phyloP scores from a whole-genome alignment of 2,113 vertebrate species.

The Xyliphius kryptos region DNA sequence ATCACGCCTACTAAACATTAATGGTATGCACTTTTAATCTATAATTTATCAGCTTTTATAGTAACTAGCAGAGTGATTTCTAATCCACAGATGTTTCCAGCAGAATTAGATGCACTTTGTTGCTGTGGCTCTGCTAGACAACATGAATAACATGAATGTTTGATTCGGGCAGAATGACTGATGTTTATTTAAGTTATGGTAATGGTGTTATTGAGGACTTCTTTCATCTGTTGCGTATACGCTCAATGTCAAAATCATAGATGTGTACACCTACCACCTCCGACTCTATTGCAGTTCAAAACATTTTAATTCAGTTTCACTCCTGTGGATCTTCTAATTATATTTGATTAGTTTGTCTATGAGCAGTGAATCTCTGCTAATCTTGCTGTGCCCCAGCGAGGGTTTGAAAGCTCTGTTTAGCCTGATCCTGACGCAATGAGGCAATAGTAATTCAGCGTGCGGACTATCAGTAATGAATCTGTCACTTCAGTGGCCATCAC shows the following conservation, averaged over 20 bases:
- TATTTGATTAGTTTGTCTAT: slow-evolving; percentile 33
- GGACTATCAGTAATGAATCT: slow-evolving; percentile 22
- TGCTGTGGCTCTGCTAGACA: background rate
- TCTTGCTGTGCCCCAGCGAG: background rate
- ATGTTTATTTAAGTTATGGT: too few relatives aligned
- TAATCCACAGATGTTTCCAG: background rate
- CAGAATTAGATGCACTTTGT: background rate
- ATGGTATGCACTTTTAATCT: slow-evolving; percentile 23
- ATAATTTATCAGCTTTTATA: slow-evolving; percentile 14
- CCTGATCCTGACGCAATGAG: slow-evolving; percentile 13
- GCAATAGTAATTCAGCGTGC: slow-evolving; percentile 1
- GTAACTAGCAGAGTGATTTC: slow-evolving; percentile 4
- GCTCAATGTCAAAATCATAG: too few relatives aligned
- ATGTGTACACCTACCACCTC: too few relatives aligned
- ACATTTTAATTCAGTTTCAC: slow-evolving; percentile 9
- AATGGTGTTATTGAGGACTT: background rate
- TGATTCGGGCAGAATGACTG: background rate
- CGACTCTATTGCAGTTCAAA: background rate
- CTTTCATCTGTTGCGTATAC: background rate
- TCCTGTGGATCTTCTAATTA: slow-evolving; percentile 26
- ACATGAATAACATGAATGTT: slow-evolving; percentile 1
- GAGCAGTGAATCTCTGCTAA: slow-evolving; percentile 17
- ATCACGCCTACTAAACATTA: slow-evolving; percentile 13
- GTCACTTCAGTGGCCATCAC: slow-evolving; percentile 30
- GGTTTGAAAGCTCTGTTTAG: slow-evolving; percentile 14